Percentiles rank a stretch among this genome's conserved stretches.
Conservation (phyloP, 2,888 invertebrate genomes). For the Psylliodes chrysocephalus region DNA sequence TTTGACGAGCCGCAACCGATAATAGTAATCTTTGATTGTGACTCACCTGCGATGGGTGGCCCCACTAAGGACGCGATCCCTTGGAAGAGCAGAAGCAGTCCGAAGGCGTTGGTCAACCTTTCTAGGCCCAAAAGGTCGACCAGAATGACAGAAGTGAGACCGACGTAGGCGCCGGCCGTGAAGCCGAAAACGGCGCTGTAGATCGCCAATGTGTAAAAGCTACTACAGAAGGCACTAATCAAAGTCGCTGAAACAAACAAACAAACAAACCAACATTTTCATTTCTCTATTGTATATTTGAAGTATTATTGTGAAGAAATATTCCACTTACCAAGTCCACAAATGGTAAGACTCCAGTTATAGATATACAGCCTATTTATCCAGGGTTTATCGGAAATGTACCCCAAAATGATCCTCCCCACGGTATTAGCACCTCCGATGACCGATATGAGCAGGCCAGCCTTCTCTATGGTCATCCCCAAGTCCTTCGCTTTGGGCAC, state of each 20-base stretch:
- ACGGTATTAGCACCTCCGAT: slow-evolving; percentile 90
- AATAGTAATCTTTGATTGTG: too few species aligned
- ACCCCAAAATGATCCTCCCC: slow-evolving; percentile 89
- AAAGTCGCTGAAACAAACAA: slow-evolving; percentile 75
- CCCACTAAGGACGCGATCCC: slow-evolving; percentile 93
- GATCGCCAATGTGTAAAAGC: slow-evolving; percentile 77
- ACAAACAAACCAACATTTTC: slow-evolving; percentile 15
- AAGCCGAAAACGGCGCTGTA: slow-evolving; percentile 88
- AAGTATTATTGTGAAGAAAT: neutral
- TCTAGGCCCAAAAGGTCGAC: slow-evolving; percentile 95
- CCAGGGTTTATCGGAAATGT: slow-evolving; percentile 88
- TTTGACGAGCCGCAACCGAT: too few species aligned
- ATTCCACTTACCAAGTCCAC: slow-evolving; percentile 82
- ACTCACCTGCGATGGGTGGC: slow-evolving; percentile 90
- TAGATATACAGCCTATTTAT: slow-evolving; percentile 92
- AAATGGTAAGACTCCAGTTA: slow-evolving; percentile 86
- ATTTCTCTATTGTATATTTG: neutral
- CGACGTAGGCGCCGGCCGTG: slow-evolving; percentile 94
- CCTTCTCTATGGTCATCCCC: slow-evolving; percentile 68
- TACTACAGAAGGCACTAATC: slow-evolving; percentile 79
- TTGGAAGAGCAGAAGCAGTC: slow-evolving; percentile 90
- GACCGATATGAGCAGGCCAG: slow-evolving; percentile 79
- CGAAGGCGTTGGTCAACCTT: slow-evolving; percentile 93
- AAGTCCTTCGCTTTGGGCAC: slow-evolving; percentile 76
- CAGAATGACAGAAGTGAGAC: slow-evolving; percentile 94